Conservation (phyloP, 1,140 invertebrate species). For the Onthophagus taurus region DNA sequence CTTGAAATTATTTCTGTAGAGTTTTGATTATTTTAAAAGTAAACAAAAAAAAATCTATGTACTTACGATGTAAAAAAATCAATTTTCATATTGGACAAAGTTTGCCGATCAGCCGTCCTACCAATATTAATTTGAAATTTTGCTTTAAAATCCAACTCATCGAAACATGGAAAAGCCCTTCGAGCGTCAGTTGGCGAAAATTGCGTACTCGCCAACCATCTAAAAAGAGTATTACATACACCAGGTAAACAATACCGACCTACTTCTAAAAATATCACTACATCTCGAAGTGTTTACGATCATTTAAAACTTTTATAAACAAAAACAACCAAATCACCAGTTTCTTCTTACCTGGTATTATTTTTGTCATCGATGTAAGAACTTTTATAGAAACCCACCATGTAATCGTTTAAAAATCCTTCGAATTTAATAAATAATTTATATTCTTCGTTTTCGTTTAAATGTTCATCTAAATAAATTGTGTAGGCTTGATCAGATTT, state of each 20-base stretch:
- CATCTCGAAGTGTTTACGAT: no score
- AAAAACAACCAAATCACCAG: not conserved
- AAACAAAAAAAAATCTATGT: no score
- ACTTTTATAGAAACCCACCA: conserved; percentile 73
- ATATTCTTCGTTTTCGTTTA: conserved; percentile 25
- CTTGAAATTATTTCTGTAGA: not conserved
- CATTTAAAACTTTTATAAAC: no score
- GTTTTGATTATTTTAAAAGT: not conserved
- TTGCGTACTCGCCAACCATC: conserved; percentile 64
- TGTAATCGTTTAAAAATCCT: conserved; percentile 39
- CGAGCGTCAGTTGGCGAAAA: conserved; percentile 75
- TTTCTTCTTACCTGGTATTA: conserved; percentile 7
- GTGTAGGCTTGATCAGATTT: conserved; percentile 25
- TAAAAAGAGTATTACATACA: conserved; percentile 29
- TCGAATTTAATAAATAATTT: conserved; percentile 25
- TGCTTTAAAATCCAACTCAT: conserved; percentile 80
- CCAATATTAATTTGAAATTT: conserved; percentile 60
- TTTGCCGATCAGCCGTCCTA: conserved; percentile 32
- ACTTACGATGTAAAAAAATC: conserved; percentile 12
- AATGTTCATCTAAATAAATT: conserved; percentile 21
- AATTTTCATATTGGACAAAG: conserved; percentile 31
- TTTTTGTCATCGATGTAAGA: conserved; percentile 47
- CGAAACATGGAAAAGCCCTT: conserved; percentile 80
- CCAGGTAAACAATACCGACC: not conserved
- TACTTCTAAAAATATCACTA: no score